phyloP scores from a whole-genome alignment of 2,113 vertebrate genomes.

The Odontesthes bonariensis region DNA sequence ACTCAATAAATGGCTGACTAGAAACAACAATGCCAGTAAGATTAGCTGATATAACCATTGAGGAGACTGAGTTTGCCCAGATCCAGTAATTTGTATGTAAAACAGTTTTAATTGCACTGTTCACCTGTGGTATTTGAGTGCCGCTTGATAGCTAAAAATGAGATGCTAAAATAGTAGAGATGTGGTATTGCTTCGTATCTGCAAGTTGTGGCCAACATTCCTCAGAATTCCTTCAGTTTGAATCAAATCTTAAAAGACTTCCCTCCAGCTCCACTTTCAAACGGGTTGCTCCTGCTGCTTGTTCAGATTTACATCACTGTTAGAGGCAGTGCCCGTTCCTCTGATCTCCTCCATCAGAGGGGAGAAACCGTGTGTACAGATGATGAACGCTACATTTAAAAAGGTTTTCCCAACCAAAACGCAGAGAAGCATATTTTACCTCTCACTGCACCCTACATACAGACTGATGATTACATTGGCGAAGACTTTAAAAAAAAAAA shows the following conservation, averaged over 20 bases:
- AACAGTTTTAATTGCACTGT: too few species aligned
- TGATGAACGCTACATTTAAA: conserved; percentile 48
- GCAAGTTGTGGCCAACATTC: conserved; percentile 24
- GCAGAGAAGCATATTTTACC: neutral
- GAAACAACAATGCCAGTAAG: conserved; percentile 49
- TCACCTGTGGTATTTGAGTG: neutral
- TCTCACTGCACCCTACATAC: too few species aligned
- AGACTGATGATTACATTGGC: too few species aligned
- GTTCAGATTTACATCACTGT: conserved; percentile 72
- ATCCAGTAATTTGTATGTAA: neutral
- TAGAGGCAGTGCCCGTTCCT: conserved; percentile 47
- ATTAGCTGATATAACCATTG: conserved; percentile 39
- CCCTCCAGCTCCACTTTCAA: conserved; percentile 76
- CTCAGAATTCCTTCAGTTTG: conserved; percentile 61
- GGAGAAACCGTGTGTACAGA: conserved; percentile 34
- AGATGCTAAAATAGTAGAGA: conserved; percentile 2
- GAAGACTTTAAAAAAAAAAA: too few species aligned
- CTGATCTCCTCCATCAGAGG: conserved; percentile 68
- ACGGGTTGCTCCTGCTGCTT: conserved; percentile 60
- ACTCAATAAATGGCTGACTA: conserved; percentile 44
- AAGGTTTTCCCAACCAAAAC: conserved; percentile 17
- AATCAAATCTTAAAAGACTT: conserved; percentile 64
- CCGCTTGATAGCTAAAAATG: conserved; percentile 6
- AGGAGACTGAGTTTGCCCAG: conserved; percentile 4
- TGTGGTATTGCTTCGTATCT: neutral